Percentiles rank a stretch among this genome's conserved stretches.
Conservation (phyloP, 2,113 vertebrate genomes). For the Strix aluco region DNA sequence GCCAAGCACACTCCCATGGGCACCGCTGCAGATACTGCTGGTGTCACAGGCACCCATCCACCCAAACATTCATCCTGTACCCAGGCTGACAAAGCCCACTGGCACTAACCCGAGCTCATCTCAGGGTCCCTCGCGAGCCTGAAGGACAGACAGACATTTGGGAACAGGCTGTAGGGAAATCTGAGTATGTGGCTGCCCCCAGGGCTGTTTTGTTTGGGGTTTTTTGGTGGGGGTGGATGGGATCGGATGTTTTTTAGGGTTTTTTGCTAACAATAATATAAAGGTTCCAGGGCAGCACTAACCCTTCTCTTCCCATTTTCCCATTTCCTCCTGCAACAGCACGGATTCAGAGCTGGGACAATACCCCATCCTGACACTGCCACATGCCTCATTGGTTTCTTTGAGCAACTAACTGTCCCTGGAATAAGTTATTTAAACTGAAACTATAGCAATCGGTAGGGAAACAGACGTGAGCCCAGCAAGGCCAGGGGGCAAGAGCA, state of each 20-base stretch:
- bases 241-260: no score
- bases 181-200: neutral
- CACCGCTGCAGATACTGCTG: fast-evolving
- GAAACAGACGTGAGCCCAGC: neutral
- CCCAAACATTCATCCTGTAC: fast-evolving
- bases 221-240: neutral
- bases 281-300: neutral
- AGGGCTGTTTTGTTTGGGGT: neutral
- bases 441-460: neutral
- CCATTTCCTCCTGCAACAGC: neutral
- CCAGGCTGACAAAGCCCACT: neutral
- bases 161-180: neutral
- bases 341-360: neutral
- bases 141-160: neutral
- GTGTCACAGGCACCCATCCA: neutral
- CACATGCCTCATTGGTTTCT: neutral
- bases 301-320: neutral
- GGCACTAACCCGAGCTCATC: neutral
- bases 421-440: neutral
- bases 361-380: neutral
- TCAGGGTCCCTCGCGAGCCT: neutral
- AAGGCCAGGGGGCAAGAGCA: neutral
- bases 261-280: neutral
- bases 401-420: neutral
- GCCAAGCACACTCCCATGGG: fast-evolving